A percentile compares a stretch with the other conserved stretches of the same genome.
phyloP scores from a whole-genome alignment of 2,888 invertebrate genomes.

The Zeuzera pyrina region DNA sequence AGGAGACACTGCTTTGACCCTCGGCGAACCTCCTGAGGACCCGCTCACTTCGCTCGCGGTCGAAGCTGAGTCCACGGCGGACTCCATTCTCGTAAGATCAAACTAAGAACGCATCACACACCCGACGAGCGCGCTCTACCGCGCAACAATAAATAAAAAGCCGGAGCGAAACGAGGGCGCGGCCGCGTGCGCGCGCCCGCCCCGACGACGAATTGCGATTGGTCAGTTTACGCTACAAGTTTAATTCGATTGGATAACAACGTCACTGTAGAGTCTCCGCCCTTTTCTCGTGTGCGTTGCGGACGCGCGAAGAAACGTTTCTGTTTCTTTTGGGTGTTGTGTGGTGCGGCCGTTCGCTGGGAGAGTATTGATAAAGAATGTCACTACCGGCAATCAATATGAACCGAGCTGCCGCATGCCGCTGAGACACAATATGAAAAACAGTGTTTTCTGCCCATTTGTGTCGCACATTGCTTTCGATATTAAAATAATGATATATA shows the following conservation, averaged over 20 bases:
- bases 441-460: too few relatives aligned
- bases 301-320: conserved; percentile 72
- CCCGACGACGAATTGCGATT: conserved; percentile 53
- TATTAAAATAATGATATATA: too few relatives aligned
- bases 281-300: conserved; percentile 66
- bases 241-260: conserved; percentile 45
- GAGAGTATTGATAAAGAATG: conserved; percentile 76
- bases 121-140: conserved; percentile 78
- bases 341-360: conserved; percentile 61
- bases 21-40: conserved; percentile 66
- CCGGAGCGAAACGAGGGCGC: conserved; percentile 69
- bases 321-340: conserved; percentile 73
- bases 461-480: too few relatives aligned
- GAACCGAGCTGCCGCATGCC: conserved; percentile 57
- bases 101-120: conserved; percentile 70
- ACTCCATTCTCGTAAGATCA: conserved; percentile 59
- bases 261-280: conserved; percentile 56
- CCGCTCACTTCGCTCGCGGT: conserved; percentile 71
- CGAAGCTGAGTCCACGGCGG: conserved; percentile 74
- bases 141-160: conserved; percentile 84
- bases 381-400: conserved; percentile 78
- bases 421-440: too few relatives aligned
- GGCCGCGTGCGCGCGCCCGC: conserved; percentile 68
- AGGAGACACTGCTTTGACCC: conserved; percentile 63
- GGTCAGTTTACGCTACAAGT: conserved; percentile 41